A percentile compares a stretch with the other conserved stretches of the same genome.
Conservation (phyloP, 2,113 vertebrate genomes). For the Sarotherodon lohbergeri region DNA sequence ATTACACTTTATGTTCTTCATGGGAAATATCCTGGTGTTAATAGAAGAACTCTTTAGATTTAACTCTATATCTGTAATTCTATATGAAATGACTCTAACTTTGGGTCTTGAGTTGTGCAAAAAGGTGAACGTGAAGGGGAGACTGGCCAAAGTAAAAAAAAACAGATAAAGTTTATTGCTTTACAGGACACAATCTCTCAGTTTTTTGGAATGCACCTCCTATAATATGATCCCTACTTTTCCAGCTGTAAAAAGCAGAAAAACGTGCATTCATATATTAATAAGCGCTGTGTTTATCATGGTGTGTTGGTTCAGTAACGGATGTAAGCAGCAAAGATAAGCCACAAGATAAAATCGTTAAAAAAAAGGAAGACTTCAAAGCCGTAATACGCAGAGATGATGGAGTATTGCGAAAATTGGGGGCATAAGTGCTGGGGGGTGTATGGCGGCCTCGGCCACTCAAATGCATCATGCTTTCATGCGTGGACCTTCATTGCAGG, state of each 20-base stretch:
- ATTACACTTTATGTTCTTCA: neutral
- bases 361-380: neutral
- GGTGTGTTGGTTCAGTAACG: neutral
- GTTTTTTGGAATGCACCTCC: neutral
- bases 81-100: neutral
- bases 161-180: neutral
- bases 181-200: neutral
- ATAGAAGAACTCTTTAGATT: neutral
- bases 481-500: slow-evolving; percentile 49
- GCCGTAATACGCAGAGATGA: neutral
- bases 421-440: neutral
- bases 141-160: neutral
- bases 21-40: neutral
- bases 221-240: neutral
- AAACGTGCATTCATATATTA: neutral
- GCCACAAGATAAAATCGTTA: neutral
- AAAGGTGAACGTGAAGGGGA: neutral
- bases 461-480: slow-evolving; percentile 58
- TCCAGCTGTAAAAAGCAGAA: neutral
- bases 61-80: neutral
- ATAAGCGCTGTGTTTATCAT: neutral
- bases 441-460: slow-evolving; percentile 26
- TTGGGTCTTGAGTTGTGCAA: neutral
- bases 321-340: neutral
- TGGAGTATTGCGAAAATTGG: neutral